phyloP scores from a whole-genome alignment of 1,140 invertebrate genomes.

The Scaptomyza pallida region DNA sequence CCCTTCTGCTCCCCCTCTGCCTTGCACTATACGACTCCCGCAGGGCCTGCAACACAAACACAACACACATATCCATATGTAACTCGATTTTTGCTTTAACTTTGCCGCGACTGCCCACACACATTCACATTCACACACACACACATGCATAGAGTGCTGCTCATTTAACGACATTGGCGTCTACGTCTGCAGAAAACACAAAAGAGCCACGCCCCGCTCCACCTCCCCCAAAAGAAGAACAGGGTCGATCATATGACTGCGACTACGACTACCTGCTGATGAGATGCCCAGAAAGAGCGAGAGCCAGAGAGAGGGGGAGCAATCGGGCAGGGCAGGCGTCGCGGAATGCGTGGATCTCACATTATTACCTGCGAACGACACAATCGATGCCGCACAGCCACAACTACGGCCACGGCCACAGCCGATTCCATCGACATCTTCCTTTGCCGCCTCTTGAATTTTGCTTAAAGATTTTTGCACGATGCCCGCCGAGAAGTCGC shows the following conservation, averaged over 20 bases:
- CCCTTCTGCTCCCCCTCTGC: slow-evolving; percentile 17
- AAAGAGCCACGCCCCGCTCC: slow-evolving; percentile 66
- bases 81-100: slow-evolving; percentile 77
- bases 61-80: slow-evolving; percentile 42
- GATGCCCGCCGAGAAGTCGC: slow-evolving; percentile 24
- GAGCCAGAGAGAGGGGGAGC: not conserved
- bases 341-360: slow-evolving; percentile 80
- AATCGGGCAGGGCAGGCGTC: slow-evolving; percentile 33
- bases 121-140: slow-evolving; percentile 35
- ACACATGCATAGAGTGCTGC: slow-evolving; percentile 36
- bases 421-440: slow-evolving; percentile 18
- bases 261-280: slow-evolving; percentile 74
- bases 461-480: slow-evolving; percentile 68
- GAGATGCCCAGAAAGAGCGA: no score
- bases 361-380: slow-evolving; percentile 83
- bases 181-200: slow-evolving; percentile 79
- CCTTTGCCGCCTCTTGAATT: slow-evolving; percentile 58
- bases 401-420: slow-evolving; percentile 4
- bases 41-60: slow-evolving; percentile 53
- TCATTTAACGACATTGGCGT: slow-evolving; percentile 82
- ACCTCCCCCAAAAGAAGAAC: slow-evolving; percentile 36
- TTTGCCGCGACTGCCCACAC: slow-evolving; percentile 68
- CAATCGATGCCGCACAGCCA: slow-evolving; percentile 70
- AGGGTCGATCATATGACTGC: slow-evolving; percentile 70
- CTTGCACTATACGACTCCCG: slow-evolving; percentile 58